Evolutionary conservation across 37 sponge, comb jelly and placozoan genomes (phyloP), one percentile per base, ranked within the genome.

Genomic region (Cladorhizidae sp.): DNA sequence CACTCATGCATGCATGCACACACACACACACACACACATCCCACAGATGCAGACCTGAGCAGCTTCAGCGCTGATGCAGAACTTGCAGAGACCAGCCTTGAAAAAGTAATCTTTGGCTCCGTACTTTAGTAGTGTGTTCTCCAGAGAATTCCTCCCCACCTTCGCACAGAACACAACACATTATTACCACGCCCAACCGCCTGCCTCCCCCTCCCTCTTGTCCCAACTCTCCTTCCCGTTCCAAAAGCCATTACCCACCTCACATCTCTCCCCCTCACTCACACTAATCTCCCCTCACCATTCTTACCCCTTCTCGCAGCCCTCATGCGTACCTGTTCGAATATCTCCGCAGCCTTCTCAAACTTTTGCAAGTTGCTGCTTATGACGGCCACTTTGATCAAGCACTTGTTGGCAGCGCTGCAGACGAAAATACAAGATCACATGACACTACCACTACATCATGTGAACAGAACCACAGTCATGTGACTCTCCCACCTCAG

Each of bases 81-180:
- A 95, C 43, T 77, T 57, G 70, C 95, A 92, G 59, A 97, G 29
- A 32, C 87, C 71, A 0, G 95, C 90, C 78, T 93, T 93, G 82
- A 97, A 97, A 86, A 91, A 95, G 88, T 97, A 89, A 49, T 97
- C 98, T 72, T 97, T 97, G 57, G 95, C 95, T 9, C 79, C 83
- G 59, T 92, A 97, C 78, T 94, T 94, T 41, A 95, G 78, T 21
- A 97, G 89, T 38, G 73, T 83, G 72, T 90, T 94, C 41, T 92
- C 93, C 32, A 95, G 42, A 26, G 81, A 86, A 37, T 68, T 77
- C 29, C 64, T 84, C 0, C 79, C 93, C 71, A 92, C 71, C 93
- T 95, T 45, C 49, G 9, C 5, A 45, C 49, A 45, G 9, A 45
- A 45, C 8, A 45, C 8, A 5, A 59, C 61, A 59, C 49, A 45